Conservation (phyloP, 2,888 invertebrate species). For the Monochamus alternatus region DNA sequence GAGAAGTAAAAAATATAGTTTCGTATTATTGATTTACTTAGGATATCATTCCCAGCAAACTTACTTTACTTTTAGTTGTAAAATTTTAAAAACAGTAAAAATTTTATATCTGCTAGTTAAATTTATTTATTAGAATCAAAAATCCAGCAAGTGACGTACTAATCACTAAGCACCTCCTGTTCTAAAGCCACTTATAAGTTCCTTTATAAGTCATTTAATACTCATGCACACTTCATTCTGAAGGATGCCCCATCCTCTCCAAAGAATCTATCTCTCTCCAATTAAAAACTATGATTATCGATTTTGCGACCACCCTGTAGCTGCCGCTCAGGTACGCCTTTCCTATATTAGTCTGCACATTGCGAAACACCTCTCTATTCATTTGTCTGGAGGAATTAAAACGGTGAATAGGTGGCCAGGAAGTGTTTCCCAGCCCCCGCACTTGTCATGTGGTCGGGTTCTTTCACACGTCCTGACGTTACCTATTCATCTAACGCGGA, state of each 20-base stretch:
- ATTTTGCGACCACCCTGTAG: slow-evolving; percentile 16
- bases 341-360: slow-evolving; percentile 36
- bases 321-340: slow-evolving; percentile 13
- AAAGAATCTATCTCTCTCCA: not conserved
- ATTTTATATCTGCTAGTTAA: too few relatives aligned
- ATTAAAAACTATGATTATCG: slow-evolving; percentile 15
- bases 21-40: too few relatives aligned
- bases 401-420: slow-evolving; percentile 61
- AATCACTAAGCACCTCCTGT: too few relatives aligned
- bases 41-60: too few relatives aligned
- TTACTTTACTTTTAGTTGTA: too few relatives aligned
- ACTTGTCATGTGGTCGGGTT: slow-evolving; percentile 66
- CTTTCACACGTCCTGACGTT: slow-evolving; percentile 63
- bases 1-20: too few relatives aligned
- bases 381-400: slow-evolving; percentile 67
- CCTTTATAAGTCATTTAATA: too few relatives aligned
- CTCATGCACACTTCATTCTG: too few relatives aligned
- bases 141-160: too few relatives aligned
- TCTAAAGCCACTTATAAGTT: too few relatives aligned
- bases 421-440: slow-evolving; percentile 62
- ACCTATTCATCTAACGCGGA: slow-evolving; percentile 7
- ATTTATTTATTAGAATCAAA: too few relatives aligned
- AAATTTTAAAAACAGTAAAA: too few relatives aligned
- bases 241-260: not conserved
- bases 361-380: slow-evolving; percentile 64